phyloP scores from a whole-genome alignment of 1,140 invertebrate genomes.

The Rhopalosiphum padi region DNA sequence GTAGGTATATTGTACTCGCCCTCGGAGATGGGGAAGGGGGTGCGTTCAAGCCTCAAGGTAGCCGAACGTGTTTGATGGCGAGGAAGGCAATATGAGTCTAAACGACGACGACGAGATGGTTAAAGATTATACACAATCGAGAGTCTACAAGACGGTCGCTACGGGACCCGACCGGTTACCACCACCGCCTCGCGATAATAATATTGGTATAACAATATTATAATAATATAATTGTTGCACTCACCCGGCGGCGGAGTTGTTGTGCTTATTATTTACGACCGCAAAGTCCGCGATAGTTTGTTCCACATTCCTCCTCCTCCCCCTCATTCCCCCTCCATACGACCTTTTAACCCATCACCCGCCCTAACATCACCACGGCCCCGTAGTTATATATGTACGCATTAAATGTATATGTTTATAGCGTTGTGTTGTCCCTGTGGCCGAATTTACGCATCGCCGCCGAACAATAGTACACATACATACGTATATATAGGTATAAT shows the following conservation, averaged over 20 bases:
- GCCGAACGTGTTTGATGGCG: neutral
- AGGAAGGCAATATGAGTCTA: neutral
- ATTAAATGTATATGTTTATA: slow-evolving; percentile 31
- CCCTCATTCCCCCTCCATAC: neutral
- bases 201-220: neutral
- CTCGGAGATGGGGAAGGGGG: neutral
- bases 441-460: slow-evolving; percentile 12
- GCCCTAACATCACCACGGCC: too few relatives aligned
- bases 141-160: neutral
- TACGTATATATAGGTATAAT: neutral
- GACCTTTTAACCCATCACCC: neutral
- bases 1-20: neutral
- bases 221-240: slow-evolving; percentile 10
- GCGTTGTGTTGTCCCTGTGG: slow-evolving; percentile 23
- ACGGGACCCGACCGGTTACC: neutral
- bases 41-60: neutral
- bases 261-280: slow-evolving; percentile 36
- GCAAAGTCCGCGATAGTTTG: slow-evolving; percentile 6
- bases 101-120: neutral
- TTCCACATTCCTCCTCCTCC: neutral
- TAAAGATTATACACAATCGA: neutral
- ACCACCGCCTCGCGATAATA: neutral
- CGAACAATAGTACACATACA: neutral
- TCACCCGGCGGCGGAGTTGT: neutral
- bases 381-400: neutral